These are phyloP conservation scores for Sarcoramphus papa DNA, from an alignment of 2,797 vertebrate genomes.

Conservation along the genomic window DNA sequence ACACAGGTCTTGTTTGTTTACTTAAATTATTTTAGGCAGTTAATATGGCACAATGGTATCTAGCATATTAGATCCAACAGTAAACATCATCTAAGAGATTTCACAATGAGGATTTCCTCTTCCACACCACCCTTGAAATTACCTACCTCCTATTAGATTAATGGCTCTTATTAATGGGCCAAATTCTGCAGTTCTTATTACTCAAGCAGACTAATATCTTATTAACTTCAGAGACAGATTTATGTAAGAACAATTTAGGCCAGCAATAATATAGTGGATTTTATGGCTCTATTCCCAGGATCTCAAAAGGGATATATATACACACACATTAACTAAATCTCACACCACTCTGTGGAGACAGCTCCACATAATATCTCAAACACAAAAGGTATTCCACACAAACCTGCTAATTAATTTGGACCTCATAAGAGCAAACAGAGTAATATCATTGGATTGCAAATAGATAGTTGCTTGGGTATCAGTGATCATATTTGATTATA, in stretches of 20 bases:
- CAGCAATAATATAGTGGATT: neutral
- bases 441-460: neutral
- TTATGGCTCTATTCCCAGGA: neutral
- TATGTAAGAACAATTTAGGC: neutral
- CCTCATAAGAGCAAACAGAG: neutral
- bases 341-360: neutral
- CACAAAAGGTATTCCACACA: neutral
- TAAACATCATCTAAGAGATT: slow-evolving; percentile 1
- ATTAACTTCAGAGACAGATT: neutral
- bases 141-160: neutral
- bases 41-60: neutral
- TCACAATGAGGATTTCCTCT: slow-evolving; percentile 1
- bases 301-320: neutral
- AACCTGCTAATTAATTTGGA: neutral
- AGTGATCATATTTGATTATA: neutral
- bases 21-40: neutral
- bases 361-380: neutral
- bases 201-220: slow-evolving; percentile 10
- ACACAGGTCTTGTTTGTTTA: neutral
- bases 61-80: neutral
- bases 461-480: neutral
- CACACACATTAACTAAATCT: neutral
- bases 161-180: neutral
- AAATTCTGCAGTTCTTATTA: slow-evolving; percentile 37
- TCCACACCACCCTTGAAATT: slow-evolving; percentile 27